phyloP scores from a whole-genome alignment of 2,797 vertebrate species.

The Rhinogobio ventralis region DNA sequence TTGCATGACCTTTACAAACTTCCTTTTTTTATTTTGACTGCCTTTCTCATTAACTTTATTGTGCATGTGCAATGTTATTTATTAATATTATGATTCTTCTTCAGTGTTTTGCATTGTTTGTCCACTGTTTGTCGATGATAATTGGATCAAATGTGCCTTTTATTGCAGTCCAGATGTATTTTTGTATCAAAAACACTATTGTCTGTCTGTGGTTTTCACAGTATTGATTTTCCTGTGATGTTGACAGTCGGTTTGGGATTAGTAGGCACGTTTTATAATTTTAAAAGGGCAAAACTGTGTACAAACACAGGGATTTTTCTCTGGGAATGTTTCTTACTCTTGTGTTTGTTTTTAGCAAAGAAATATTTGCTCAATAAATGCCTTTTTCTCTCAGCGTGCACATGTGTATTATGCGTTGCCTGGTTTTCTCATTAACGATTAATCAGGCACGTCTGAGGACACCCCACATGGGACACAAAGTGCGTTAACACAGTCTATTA shows the following conservation, averaged over 20 bases:
- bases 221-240: background rate
- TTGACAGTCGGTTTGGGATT: background rate
- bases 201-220: background rate
- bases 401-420: background rate
- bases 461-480: background rate
- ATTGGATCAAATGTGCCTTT: slow-evolving; percentile 47
- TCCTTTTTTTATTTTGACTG: background rate
- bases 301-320: background rate
- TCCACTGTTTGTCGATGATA: slow-evolving; percentile 1
- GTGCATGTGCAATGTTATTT: background rate
- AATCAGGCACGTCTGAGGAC: background rate
- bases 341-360: background rate
- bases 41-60: background rate
- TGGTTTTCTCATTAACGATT: background rate
- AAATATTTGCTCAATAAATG: slow-evolving; percentile 18
- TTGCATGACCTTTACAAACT: background rate
- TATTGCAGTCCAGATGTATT: slow-evolving; percentile 25
- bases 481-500: background rate
- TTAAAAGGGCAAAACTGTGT: background rate
- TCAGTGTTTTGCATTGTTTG: background rate
- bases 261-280: background rate
- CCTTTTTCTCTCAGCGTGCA: background rate
- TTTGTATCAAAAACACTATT: slow-evolving; percentile 3
- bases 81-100: background rate
- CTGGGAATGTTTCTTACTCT: background rate